Base-by-base conservation (phyloP, 2,797 vertebrate species). In the Chloroceryle amazona region DNA sequence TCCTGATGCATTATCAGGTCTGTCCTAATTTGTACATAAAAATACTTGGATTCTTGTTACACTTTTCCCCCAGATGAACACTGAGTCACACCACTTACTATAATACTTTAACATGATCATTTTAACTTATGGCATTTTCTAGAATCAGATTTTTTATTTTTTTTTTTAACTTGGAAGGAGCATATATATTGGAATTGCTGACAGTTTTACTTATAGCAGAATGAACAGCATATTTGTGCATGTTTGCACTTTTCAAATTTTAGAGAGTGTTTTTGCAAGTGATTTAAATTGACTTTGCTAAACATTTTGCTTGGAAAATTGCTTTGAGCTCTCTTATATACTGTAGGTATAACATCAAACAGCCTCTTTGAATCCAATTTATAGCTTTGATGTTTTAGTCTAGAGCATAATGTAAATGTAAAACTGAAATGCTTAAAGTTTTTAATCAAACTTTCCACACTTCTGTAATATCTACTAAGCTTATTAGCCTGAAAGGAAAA, bases 281-380 rank as follows among this genome's bases (percentile, higher is more conserved):
- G 83, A 71, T 95, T 97, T 95, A 95, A 97, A 97, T 96, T 97
- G 70, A 94, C 91, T 97, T 96, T 92, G 95, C 96, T 95, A 95
- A 97, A 97, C 66, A 54, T 93, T 96, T 96, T 98, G 89, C 70
- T 92, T 76, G 75, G 81, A 95, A 95, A 94, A 88, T 89, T 62
- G 92, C 95, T 97, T 54, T 96, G 35, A 93, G 97, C 83, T 96
- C 94, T 97, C 41, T 87, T 95, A 73, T 41, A 75, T 93, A 86
- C 71, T 84, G 44, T 87, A 81, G 88, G 84, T 96, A 91, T 94
- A 96, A 96, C 87, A 97, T 97, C 94, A 97, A 97, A 98, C 96
- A 93, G 63, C 47, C 96, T 95, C 61, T 92, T 94, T 96, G 96
- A 97, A 97, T 96, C 90, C 51, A 95, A 93, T 97, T 96, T 96